Evolutionary conservation across 2,888 invertebrate species (phyloP), one percentile per base, ranked within the genome.

Genomic region (Graphium colonna): DNA sequence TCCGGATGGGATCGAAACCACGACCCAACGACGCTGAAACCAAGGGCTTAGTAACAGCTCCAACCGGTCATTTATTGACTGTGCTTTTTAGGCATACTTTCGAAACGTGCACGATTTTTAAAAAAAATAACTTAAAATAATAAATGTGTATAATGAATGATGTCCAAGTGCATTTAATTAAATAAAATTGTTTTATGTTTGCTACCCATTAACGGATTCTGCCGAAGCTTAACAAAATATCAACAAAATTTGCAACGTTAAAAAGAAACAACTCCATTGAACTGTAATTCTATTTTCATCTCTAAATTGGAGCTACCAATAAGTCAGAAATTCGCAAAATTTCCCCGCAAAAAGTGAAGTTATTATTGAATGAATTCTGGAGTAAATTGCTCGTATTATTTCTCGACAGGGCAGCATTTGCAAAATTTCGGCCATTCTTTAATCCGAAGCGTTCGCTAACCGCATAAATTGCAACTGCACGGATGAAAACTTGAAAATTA

Each of bases 401-500:
- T 26, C 33, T 43, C 12, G 17, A 51, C 13, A 2, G 21, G 10
- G n/a, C 17, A 36, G 18, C 16, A 39, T 39, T 44, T 10, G 16
- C 26, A 38, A 44, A 51, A 39, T 28, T 39, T 44, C 36, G 18
- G 33, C 13, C 33, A 21, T 50, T 36, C 36, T 51, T 43, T 51
- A 36, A 41, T 42, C 31, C n/a, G 36, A 36, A 43, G 36, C 44
- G 26, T 44, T 44, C 39, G 31, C 28, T 44, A n/a, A 44, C 39
- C 44, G 9, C 39, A 44, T 40, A 31, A 28, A 44, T 38, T 38
- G 44, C 44, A 28, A 44, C 50, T 50, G 50, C 43, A 43, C 21
- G 16, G 51, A 51, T 39, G 44, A 51, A 28, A 51, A 51, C 26
- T 51, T 51, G 38, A n/a, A 42, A 44, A 58, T 51, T 57, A 52